Evolutionary conservation across 1,140 invertebrate species (phyloP).

Genomic region (Lordiphosa collinella): DNA sequence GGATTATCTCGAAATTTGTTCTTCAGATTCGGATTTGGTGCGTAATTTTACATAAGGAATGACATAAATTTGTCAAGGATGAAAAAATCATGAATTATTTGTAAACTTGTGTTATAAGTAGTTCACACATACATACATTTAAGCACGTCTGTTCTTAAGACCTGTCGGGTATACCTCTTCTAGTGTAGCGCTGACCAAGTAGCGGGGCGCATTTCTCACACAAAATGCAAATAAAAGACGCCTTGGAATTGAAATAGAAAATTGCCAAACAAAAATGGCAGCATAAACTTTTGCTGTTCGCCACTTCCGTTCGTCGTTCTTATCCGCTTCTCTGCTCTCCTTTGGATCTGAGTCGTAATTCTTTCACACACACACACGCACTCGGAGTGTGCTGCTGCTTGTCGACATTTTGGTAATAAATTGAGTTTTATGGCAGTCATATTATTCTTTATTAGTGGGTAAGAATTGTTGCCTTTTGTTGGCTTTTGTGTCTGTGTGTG

Average conservation of each 20-base stretch:
- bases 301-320: constrained; percentile 43
- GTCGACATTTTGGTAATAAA: constrained; percentile 77
- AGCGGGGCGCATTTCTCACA: constrained; percentile 24
- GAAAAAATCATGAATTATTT: too few species aligned
- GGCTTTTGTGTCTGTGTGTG: constrained; percentile 56
- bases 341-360: constrained; percentile 44
- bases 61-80: too few species aligned
- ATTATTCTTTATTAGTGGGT: constrained; percentile 77
- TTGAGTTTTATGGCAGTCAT: constrained; percentile 77
- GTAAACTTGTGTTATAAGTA: too few species aligned
- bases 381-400: constrained; percentile 32
- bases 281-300: constrained; percentile 64
- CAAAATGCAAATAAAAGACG: constrained; percentile 63
- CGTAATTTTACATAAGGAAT: too few species aligned
- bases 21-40: too few species aligned
- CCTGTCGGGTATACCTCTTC: neutral
- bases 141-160: too few species aligned
- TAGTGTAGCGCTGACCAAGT: constrained; percentile 11
- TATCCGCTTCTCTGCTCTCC: constrained; percentile 9
- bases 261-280: constrained; percentile 69
- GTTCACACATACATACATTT: too few species aligned
- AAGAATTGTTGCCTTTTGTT: constrained; percentile 76
- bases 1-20: too few species aligned
- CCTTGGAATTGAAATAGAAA: constrained; percentile 60
- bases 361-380: constrained; percentile 37